A percentile compares a stretch with the other conserved stretches of the same genome.
Evolutionary conservation across 2,113 vertebrate genomes (phyloP).

Genomic region (Arenaria interpres): DNA sequence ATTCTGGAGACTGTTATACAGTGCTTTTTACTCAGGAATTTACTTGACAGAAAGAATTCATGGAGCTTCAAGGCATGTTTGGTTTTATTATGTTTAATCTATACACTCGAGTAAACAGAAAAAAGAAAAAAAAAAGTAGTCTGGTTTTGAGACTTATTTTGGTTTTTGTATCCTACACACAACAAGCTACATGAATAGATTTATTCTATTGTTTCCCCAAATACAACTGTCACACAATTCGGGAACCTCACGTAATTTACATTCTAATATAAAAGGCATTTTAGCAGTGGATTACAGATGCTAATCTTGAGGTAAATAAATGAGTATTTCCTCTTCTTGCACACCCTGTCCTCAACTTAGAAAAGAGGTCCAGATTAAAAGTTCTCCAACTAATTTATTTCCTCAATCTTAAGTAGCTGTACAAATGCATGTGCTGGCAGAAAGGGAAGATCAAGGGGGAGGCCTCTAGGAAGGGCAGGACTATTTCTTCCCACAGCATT

Average conservation of each 20-base stretch:
- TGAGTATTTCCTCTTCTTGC: neutral
- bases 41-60: neutral
- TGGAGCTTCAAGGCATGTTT: neutral
- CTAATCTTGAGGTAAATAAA: neutral
- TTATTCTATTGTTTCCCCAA: neutral
- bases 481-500: constrained; percentile 17
- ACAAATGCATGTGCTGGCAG: neutral
- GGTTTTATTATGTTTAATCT: neutral
- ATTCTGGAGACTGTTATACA: neutral
- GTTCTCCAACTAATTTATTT: neutral
- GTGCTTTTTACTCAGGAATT: neutral
- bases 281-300: neutral
- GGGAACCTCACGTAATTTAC: neutral
- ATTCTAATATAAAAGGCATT: neutral
- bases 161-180: neutral
- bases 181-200: neutral
- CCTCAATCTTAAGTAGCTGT: neutral
- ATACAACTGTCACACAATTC: neutral
- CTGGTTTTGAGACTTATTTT: neutral
- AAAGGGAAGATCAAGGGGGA: neutral
- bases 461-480: neutral
- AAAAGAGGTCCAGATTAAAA: neutral
- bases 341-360: neutral
- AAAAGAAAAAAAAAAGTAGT: neutral
- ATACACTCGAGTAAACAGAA: neutral